Percentiles rank a stretch among this genome's conserved stretches.
These are phyloP conservation scores for Wasmannia auropunctata DNA, from an alignment of 1,140 invertebrate genomes.

Conservation along the genomic window DNA sequence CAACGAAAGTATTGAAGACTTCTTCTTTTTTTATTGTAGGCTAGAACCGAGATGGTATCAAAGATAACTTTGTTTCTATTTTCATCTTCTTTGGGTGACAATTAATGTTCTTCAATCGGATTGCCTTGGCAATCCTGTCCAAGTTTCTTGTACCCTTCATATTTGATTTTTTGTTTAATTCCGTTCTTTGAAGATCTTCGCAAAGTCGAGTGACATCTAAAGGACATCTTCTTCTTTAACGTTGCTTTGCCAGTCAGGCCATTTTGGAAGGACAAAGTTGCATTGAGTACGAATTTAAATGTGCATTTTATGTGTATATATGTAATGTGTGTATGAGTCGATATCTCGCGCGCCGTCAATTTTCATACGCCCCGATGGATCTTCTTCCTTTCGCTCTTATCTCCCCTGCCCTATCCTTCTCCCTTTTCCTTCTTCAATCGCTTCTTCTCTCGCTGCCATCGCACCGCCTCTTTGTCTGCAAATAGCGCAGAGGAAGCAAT, in stretches of 20 bases:
- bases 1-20: slow-evolving; percentile 8
- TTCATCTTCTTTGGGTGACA: background rate
- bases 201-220: background rate
- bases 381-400: background rate
- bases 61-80: background rate
- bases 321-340: slow-evolving; percentile 45
- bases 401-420: slow-evolving; percentile 8
- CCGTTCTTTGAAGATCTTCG: slow-evolving; percentile 2
- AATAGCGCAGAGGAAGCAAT: slow-evolving; percentile 67
- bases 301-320: slow-evolving; percentile 33
- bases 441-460: slow-evolving; percentile 72
- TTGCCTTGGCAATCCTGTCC: background rate
- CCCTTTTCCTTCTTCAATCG: slow-evolving; percentile 50
- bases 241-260: slow-evolving; percentile 24
- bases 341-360: slow-evolving; percentile 33
- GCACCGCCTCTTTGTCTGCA: slow-evolving; percentile 77
- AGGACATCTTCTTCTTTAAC: slow-evolving; percentile 12
- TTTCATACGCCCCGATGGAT: slow-evolving; percentile 4
- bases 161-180: background rate
- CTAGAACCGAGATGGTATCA: background rate
- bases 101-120: slow-evolving; percentile 9
- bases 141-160: background rate
- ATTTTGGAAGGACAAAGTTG: slow-evolving; percentile 48
- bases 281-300: slow-evolving; percentile 41
- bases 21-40: background rate